These are phyloP conservation scores for Pammene aurita DNA, from an alignment of 2,888 invertebrate species.

Conservation along the genomic window DNA sequence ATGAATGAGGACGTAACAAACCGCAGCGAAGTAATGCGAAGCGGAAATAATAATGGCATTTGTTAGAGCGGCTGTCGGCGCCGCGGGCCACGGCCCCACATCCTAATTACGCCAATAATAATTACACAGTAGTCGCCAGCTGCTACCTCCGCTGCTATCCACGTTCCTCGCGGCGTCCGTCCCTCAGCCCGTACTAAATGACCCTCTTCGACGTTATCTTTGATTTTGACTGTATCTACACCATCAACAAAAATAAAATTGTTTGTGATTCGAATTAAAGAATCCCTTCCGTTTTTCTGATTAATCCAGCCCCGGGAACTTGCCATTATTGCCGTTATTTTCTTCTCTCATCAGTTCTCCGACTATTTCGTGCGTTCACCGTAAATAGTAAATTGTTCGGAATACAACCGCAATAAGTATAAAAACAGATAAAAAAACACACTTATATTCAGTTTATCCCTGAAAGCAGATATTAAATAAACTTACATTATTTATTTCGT, in stretches of 20 bases:
- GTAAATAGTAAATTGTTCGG: too few species aligned
- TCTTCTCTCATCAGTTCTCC: not conserved
- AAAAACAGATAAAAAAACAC: too few species aligned
- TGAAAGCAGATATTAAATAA: too few species aligned
- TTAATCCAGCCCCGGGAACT: too few species aligned
- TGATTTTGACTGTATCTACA: not conserved
- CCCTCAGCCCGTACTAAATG: constrained; percentile 55
- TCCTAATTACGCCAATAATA: constrained; percentile 82
- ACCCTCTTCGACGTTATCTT: constrained; percentile 53
- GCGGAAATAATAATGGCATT: constrained; percentile 81
- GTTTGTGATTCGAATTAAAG: too few species aligned
- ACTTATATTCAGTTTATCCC: too few species aligned
- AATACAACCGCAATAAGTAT: not conserved
- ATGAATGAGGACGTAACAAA: constrained; percentile 73
- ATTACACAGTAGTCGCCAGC: constrained; percentile 75
- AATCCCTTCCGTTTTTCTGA: too few species aligned
- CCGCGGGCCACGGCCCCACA: constrained; percentile 74
- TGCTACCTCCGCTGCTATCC: constrained; percentile 56
- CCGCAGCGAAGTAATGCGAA: constrained; percentile 70
- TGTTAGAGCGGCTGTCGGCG: constrained; percentile 70
- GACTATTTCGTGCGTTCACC: too few species aligned
- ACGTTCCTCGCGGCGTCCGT: constrained; percentile 46
- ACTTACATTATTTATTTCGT: too few species aligned
- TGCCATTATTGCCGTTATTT: too few species aligned
- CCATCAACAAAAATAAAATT: not conserved